Conservation (phyloP, 2,888 invertebrate genomes). For the Tiliacea citrago region DNA sequence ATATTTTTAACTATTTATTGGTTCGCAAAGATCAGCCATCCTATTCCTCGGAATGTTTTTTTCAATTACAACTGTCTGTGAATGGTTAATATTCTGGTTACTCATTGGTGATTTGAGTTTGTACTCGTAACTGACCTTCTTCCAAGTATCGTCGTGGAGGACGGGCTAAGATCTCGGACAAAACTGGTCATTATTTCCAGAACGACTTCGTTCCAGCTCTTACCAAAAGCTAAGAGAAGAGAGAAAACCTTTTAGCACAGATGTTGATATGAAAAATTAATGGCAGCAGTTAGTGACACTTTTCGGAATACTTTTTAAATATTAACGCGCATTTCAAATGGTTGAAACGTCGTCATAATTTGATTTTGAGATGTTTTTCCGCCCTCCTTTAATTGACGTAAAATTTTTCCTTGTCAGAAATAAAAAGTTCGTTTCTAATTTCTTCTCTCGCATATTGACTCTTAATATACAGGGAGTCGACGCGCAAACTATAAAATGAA, state of each 20-base stretch:
- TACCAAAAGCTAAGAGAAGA: conserved; percentile 20
- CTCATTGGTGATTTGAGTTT: neutral
- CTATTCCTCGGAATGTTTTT: neutral
- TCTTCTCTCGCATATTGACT: neutral
- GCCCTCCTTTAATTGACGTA: conserved; percentile 13
- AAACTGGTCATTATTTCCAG: conserved; percentile 22
- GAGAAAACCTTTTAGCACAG: conserved; percentile 58
- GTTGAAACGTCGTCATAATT: conserved; percentile 36
- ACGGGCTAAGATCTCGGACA: neutral
- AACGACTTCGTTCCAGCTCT: conserved; percentile 13
- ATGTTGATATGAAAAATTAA: conserved; percentile 57
- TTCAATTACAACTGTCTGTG: neutral
- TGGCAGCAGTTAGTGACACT: conserved; percentile 52
- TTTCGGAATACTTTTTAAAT: conserved; percentile 56
- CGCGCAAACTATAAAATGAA: neutral
- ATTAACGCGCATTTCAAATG: conserved; percentile 50
- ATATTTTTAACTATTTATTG: neutral
- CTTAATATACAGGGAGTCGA: neutral
- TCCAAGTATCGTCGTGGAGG: neutral
- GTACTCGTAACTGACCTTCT: neutral
- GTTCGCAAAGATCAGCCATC: neutral
- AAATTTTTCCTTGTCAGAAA: conserved; percentile 7
- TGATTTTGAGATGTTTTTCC: conserved; percentile 21
- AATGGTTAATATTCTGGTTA: neutral
- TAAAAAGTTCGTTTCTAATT: neutral